Evolutionary conservation across 2,113 vertebrate genomes (phyloP), one percentile per base, ranked within the genome.

Genomic region (Amphiprion percula): DNA sequence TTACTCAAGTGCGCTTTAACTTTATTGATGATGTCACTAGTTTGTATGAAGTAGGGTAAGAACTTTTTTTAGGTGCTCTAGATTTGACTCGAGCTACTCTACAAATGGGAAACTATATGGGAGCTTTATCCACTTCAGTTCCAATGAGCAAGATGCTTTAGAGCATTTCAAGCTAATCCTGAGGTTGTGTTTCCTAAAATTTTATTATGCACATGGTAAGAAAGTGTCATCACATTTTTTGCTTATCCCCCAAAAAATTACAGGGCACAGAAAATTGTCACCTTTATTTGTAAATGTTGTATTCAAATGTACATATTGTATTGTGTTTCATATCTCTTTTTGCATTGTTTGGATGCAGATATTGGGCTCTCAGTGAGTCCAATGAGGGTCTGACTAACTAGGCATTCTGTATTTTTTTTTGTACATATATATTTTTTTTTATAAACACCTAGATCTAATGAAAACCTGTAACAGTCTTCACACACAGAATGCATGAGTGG

Each of bases 301-400:
- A 88, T 86, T 85, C 84, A 79, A 69, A 49, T 93, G 88, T 94
- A 89, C 78, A 91, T 91, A 90, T 80, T 86, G 83, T 58, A 73
- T 79, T 83, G 52, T 79, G 70, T 90, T 90, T 90, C 80, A 87
- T 84, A 88, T 64, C 67, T 88, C 71, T 87, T 88, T 87, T 87
- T 90, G 55, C 71, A 83, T 78, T 73, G 61, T 83, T 66, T 85
- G 23, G 78, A 82, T 92, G 82, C 87, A 86, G 84, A 90, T 68
- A 82, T 50, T 70, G 54, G 72, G n/a, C 58, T 74, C 30, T 81
- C 12, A 9, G 24, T 60, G 61, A 67, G 76, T 49, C 30, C 72
- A 39, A 41, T 33, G 73, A 81, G 78, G 72, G 77, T 81, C 82
- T 80, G 79, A 83, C 65, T 79, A 74, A 79, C 69, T 82, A n/a